phyloP scores from a whole-genome alignment of 2,113 vertebrate genomes.

The Dicrurus megarhynchus region DNA sequence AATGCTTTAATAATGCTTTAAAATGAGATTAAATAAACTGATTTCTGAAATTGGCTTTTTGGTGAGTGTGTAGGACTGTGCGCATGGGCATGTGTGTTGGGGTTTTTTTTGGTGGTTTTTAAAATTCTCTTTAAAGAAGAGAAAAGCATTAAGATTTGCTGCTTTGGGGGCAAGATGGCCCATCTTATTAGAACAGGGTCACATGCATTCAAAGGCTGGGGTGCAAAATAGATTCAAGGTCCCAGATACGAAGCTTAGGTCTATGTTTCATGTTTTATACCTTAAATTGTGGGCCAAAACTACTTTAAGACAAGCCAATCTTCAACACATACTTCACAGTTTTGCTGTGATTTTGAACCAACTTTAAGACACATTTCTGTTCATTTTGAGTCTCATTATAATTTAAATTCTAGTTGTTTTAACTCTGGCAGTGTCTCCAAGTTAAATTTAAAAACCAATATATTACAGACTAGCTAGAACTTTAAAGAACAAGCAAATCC shows the following conservation, averaged over 20 bases:
- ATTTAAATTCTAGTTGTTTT: not conserved
- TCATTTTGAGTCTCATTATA: not conserved
- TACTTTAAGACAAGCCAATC: not conserved
- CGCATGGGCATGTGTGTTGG: not conserved
- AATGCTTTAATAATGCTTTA: not conserved
- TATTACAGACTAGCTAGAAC: not conserved
- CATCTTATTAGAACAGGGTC: not conserved
- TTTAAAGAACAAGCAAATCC: not conserved
- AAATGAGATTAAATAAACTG: not conserved
- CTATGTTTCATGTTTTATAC: not conserved
- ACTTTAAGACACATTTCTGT: not conserved
- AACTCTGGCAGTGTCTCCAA: not conserved
- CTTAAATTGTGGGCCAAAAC: not conserved
- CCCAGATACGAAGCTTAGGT: not conserved
- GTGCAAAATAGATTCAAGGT: not conserved
- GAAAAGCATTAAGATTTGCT: not conserved
- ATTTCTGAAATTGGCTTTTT: not conserved
- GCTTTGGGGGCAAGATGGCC: not conserved
- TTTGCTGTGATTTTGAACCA: not conserved
- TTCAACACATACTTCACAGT: not conserved
- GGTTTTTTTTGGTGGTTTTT: not conserved
- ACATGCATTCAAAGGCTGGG: not conserved
- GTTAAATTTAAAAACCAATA: rapidly evolving
- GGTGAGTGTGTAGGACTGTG: no score
- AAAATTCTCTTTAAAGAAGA: not conserved